These are phyloP conservation scores for Scatophagus argus DNA, from an alignment of 2,113 vertebrate species.

Conservation along the genomic window DNA sequence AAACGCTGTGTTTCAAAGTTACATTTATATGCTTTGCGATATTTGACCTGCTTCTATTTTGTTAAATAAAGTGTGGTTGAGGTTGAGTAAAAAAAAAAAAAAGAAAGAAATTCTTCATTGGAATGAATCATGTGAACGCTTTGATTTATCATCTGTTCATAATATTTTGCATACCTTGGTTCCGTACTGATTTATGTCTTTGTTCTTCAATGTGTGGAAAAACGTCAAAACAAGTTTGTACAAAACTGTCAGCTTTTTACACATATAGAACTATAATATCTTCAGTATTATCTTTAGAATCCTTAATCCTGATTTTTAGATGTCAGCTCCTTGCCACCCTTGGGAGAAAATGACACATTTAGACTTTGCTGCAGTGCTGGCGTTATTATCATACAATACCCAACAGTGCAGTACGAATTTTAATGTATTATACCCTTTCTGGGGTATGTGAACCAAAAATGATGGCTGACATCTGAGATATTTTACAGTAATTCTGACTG, in stretches of 20 bases:
- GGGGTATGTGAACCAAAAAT: neutral
- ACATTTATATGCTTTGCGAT: slow-evolving; percentile 86
- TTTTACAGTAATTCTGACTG: neutral
- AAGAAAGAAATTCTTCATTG: slow-evolving; percentile 37
- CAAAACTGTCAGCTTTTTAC: too few relatives aligned
- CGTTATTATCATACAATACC: slow-evolving; percentile 7
- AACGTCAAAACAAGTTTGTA: neutral
- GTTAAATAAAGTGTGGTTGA: slow-evolving; percentile 88
- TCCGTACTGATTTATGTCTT: neutral
- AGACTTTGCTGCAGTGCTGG: slow-evolving; percentile 23
- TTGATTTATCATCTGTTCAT: slow-evolving; percentile 26
- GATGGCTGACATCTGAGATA: neutral
- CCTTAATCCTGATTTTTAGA: slow-evolving; percentile 12
- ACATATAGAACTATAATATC: too few relatives aligned
- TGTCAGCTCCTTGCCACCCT: neutral
- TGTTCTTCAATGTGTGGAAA: neutral
- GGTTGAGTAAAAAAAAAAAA: slow-evolving; percentile 78
- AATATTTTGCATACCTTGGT: slow-evolving; percentile 10
- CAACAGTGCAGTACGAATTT: slow-evolving; percentile 7
- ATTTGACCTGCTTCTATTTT: slow-evolving; percentile 87
- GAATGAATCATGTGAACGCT: slow-evolving; percentile 8
- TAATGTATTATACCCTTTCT: neutral
- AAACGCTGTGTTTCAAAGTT: slow-evolving; percentile 81
- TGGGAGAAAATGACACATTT: slow-evolving; percentile 24
- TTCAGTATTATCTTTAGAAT: neutral